phyloP scores from a whole-genome alignment of 1,140 invertebrate species.

The Branchinecta lindahli region DNA sequence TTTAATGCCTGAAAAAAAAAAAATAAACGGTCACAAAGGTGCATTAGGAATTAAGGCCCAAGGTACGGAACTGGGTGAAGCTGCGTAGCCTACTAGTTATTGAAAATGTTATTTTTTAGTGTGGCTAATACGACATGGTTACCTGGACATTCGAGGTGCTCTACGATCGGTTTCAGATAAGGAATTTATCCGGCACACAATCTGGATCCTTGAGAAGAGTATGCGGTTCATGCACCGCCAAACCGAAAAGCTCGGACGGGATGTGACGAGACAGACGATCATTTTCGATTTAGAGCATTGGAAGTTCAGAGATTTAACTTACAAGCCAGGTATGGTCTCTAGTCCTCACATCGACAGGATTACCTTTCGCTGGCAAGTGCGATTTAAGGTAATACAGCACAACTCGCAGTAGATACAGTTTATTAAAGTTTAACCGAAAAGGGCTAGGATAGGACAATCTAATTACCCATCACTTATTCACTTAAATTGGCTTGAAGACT shows the following conservation, averaged over 20 bases:
- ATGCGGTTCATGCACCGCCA: constrained; percentile 45
- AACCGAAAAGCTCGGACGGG: constrained; percentile 35
- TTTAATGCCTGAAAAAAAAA: no score
- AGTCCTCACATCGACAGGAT: no score
- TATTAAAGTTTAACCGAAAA: no score
- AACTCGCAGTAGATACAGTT: no score
- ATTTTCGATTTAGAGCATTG: constrained; percentile 76
- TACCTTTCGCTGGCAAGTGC: constrained; percentile 13
- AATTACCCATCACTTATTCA: no score
- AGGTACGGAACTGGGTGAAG: no score
- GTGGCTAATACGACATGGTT: constrained; percentile 7
- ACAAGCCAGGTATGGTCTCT: constrained; percentile 51
- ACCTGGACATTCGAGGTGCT: constrained; percentile 51
- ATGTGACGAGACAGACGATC: constrained; percentile 30
- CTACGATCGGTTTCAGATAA: constrained; percentile 53
- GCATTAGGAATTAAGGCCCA: no score
- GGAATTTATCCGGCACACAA: constrained; percentile 51
- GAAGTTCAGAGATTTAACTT: constrained; percentile 59
- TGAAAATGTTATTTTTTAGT: not conserved
- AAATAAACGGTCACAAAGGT: no score
- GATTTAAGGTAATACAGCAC: no score
- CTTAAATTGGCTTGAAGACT: no score
- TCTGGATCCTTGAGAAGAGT: constrained; percentile 32
- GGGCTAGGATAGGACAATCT: no score
- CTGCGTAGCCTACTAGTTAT: no score